Conservation (phyloP, 2,888 invertebrate species). For the Nomada fabriciana region DNA sequence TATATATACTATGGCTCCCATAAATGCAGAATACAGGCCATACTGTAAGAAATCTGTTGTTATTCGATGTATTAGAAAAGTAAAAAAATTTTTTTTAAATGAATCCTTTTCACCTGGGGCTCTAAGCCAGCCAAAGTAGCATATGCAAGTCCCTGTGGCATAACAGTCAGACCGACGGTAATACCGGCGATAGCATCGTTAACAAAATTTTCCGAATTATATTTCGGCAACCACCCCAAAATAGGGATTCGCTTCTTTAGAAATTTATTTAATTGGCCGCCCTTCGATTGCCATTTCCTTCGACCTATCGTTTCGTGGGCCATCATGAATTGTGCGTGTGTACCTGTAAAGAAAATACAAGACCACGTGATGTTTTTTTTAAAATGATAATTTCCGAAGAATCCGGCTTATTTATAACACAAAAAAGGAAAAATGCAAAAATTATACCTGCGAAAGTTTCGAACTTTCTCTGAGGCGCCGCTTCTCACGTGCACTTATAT, state of each 20-base stretch:
- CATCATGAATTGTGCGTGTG: slow-evolving; percentile 43
- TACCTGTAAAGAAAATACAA: slow-evolving; percentile 9
- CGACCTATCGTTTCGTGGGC: slow-evolving; percentile 57
- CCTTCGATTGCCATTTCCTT: slow-evolving; percentile 59
- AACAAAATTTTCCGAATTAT: slow-evolving; percentile 90
- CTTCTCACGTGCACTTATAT: slow-evolving; percentile 3
- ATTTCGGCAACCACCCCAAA: slow-evolving; percentile 90
- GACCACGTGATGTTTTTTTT: too few species aligned
- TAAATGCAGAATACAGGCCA: slow-evolving; percentile 97
- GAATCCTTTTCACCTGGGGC: slow-evolving; percentile 88
- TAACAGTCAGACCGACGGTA: slow-evolving; percentile 96
- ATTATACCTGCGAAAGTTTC: slow-evolving; percentile 39
- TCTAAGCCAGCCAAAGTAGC: slow-evolving; percentile 94
- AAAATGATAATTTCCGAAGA: not conserved
- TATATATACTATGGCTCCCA: slow-evolving; percentile 96
- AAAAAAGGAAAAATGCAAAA: too few species aligned
- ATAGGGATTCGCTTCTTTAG: slow-evolving; percentile 87
- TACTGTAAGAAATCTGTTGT: slow-evolving; percentile 87
- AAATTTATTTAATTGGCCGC: slow-evolving; percentile 67
- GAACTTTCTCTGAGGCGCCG: slow-evolving; percentile 53
- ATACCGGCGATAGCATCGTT: slow-evolving; percentile 96
- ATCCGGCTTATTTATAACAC: too few species aligned
- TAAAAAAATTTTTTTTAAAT: slow-evolving; percentile 10
- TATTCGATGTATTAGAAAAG: not conserved
- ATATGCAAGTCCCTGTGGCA: slow-evolving; percentile 97